Evolutionary conservation across 2,888 invertebrate genomes (phyloP), one percentile per base, ranked within the genome.

Genomic region (Frankliniella fusca): DNA sequence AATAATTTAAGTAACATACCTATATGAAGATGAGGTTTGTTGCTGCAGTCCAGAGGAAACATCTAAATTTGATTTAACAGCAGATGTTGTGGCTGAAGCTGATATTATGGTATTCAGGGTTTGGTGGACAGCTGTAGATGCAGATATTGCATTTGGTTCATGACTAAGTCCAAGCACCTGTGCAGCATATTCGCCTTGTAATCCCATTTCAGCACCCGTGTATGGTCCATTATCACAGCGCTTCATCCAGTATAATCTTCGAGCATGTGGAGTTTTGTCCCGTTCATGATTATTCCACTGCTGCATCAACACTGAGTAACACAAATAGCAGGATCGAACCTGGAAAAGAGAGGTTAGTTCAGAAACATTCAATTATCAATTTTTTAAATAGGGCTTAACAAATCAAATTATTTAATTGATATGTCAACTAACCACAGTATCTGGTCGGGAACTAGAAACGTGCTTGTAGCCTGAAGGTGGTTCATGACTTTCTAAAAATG

Each of bases 281-380:
- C 94, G 90, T 89, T 97, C 97, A 88, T 95, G 95, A 84, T 93
- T 92, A 86, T 97, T 95, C 97, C 97, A 97, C 89, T 97, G 97
- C 88, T 96, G 94, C 82, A 93, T 91, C 80, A 97, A 91, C 86
- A 96, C 91, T 81, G 94, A 93, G 89, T 94, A 95, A 89, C 97
- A 97, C 50, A 97, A 92, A 88, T 93, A 92, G 89, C 97, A 97
- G 83, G 94, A 92, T 85, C 93, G 92, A 70, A 95, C 93, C 27
- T 84, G 48, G 85, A 85, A 15, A 87, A 87, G 18, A 85, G 85
- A 80, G 28, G 81, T 23, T 0, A 76, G 18, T 10, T 28, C 18
- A 7, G 38, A 12, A 9, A 70, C 20, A 70, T 20, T 0, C 80
- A 27, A 80, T 61, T 7, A 70, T 38, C n/a, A 76, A 80, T 28